A percentile compares a stretch with the other conserved stretches of the same genome.
phyloP scores from a whole-genome alignment of 2,113 vertebrate genomes.

The Opisthocomus hoazin region DNA sequence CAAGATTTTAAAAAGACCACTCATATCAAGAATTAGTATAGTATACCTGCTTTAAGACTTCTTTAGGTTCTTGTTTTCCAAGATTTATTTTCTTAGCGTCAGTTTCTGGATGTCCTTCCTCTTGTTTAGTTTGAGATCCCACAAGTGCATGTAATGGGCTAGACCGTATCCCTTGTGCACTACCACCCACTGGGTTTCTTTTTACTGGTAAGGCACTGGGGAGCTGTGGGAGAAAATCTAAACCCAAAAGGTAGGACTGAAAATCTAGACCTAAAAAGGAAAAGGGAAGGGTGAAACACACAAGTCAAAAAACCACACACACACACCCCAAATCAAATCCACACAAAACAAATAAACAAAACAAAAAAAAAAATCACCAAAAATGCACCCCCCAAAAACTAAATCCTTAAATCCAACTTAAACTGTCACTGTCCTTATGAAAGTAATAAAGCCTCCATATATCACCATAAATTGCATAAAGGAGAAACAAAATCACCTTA shows the following conservation, averaged over 20 bases:
- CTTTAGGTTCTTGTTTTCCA: constrained; percentile 70
- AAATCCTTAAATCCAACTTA: background rate
- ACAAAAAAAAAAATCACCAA: background rate
- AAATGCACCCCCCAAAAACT: background rate
- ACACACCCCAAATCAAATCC: background rate
- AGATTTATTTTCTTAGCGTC: constrained; percentile 61
- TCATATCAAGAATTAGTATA: background rate
- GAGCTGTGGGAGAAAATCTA: constrained; percentile 77
- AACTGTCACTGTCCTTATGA: background rate
- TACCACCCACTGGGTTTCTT: constrained; percentile 68
- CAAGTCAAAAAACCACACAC: background rate
- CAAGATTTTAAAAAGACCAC: background rate
- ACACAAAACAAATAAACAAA: background rate
- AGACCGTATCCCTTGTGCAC: constrained; percentile 63
- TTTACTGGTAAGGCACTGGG: constrained; percentile 70
- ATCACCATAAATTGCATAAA: background rate
- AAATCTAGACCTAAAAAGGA: constrained; percentile 39
- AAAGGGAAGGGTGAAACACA: background rate
- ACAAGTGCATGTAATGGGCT: constrained; percentile 75
- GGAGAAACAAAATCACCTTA: background rate
- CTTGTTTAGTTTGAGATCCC: constrained; percentile 80
- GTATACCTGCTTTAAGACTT: constrained; percentile 69
- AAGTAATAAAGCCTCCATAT: background rate
- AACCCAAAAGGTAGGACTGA: constrained; percentile 49
- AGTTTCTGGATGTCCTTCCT: constrained; percentile 67